Percentiles rank a stretch among this genome's conserved stretches.
These are phyloP conservation scores for Orthosia gothica DNA, from an alignment of 2,888 invertebrate species.

Conservation along the genomic window DNA sequence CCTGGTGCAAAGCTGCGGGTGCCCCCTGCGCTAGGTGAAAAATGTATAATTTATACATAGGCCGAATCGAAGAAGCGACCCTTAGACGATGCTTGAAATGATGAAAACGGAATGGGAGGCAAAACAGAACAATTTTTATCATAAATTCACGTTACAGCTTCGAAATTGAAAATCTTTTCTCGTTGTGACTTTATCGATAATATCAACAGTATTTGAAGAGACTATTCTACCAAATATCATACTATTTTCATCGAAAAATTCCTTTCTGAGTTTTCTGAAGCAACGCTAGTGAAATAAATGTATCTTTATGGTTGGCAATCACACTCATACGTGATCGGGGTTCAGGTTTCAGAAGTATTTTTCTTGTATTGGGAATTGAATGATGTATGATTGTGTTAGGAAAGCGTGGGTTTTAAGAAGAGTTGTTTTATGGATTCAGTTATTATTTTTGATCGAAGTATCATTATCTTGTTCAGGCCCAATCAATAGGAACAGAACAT, in stretches of 20 bases:
- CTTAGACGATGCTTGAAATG: neutral
- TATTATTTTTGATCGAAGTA: neutral
- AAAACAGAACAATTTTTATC: neutral
- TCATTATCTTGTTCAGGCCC: no score
- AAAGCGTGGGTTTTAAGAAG: neutral
- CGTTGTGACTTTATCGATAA: neutral
- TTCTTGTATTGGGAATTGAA: constrained; percentile 29
- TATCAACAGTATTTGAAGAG: constrained; percentile 20
- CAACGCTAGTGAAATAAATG: constrained; percentile 48
- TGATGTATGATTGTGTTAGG: constrained; percentile 14
- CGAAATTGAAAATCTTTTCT: neutral
- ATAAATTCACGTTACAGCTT: neutral
- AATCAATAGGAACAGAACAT: no score
- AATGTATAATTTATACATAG: no score
- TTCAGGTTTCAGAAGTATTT: constrained; percentile 24
- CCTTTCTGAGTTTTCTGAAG: constrained; percentile 10
- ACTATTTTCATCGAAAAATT: constrained; percentile 28
- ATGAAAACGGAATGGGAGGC: neutral
- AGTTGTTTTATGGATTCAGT: neutral
- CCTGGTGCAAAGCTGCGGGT: no score
- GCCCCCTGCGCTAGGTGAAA: no score
- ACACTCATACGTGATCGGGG: constrained; percentile 47
- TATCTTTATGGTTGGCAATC: constrained; percentile 37
- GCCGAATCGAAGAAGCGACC: neutral
- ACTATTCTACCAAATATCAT: neutral